Evolutionary conservation across 2,113 vertebrate species (phyloP).

Genomic region (Ranitomeya imitator): DNA sequence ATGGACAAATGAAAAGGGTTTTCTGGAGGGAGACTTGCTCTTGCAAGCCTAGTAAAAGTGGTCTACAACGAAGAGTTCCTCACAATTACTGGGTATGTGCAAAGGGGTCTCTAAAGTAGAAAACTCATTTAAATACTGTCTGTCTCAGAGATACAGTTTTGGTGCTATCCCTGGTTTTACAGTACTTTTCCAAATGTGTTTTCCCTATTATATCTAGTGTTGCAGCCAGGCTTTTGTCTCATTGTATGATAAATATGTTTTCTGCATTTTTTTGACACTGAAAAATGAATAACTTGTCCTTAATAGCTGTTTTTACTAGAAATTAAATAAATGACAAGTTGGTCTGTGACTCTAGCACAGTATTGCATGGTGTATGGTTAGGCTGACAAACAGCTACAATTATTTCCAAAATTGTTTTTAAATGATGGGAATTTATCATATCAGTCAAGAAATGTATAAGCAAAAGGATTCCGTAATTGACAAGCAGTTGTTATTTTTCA

Average conservation of each 20-base stretch:
- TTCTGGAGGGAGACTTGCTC: not conserved
- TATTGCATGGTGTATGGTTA: not conserved
- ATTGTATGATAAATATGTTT: not conserved
- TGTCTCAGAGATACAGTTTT: not conserved
- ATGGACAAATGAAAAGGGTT: not conserved
- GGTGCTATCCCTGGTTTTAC: not conserved
- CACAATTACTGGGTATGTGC: not conserved
- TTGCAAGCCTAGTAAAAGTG: not conserved
- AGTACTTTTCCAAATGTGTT: not conserved
- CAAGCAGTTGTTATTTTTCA: not conserved
- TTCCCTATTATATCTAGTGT: not conserved
- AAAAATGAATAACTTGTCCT: not conserved
- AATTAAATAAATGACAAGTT: not conserved
- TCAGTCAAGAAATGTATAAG: not conserved
- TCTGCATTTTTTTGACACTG: not conserved
- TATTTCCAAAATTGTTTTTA: constrained; percentile 8
- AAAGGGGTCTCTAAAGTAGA: not conserved
- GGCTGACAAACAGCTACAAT: not conserved
- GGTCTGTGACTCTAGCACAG: not conserved
- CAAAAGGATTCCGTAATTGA: not conserved
- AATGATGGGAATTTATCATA: not conserved
- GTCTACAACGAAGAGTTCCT: not conserved
- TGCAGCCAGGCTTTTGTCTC: not conserved
- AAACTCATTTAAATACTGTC: not conserved
- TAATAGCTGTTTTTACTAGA: not conserved